Percentiles rank a stretch among this genome's conserved stretches.
Evolutionary conservation across 2,797 vertebrate species (phyloP).

Genomic region (Furcifer pardalis): DNA sequence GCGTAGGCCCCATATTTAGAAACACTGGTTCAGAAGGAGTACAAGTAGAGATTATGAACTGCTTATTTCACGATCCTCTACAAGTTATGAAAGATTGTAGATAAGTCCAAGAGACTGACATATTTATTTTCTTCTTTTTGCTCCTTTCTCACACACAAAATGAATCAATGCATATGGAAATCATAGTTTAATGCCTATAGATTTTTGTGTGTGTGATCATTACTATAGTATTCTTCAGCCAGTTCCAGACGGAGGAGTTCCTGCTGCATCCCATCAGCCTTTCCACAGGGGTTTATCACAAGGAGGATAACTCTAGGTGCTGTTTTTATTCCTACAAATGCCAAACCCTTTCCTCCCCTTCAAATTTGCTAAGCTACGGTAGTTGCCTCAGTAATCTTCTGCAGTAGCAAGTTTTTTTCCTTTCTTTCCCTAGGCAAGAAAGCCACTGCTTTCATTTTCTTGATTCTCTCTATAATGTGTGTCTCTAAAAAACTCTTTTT

Average conservation of each 20-base stretch:
- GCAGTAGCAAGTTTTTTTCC: conserved; percentile 35
- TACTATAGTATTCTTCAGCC: neutral
- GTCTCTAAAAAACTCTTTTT: conserved; percentile 23
- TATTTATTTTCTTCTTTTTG: too few species aligned
- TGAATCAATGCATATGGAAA: conserved; percentile 19
- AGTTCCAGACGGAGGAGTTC: neutral
- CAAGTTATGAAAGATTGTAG: neutral
- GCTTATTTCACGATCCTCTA: too few species aligned
- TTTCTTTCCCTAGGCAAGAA: conserved; percentile 42
- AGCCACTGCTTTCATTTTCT: conserved; percentile 49
- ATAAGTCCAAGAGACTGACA: neutral
- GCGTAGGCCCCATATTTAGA: too few species aligned
- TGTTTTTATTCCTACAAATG: conserved; percentile 67
- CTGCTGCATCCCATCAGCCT: neutral
- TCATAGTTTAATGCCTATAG: conserved; percentile 24
- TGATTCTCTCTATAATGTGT: conserved; percentile 31
- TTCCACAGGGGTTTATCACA: conserved; percentile 58
- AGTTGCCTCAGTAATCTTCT: conserved; percentile 60
- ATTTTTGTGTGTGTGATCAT: neutral
- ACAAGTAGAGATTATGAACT: neutral
- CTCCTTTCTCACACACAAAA: neutral
- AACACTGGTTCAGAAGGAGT: too few species aligned
- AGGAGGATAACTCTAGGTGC: conserved; percentile 61
- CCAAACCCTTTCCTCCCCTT: conserved; percentile 53
- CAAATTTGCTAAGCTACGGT: conserved; percentile 56